A percentile compares a stretch with the other conserved stretches of the same genome.
Conservation (phyloP, 64 coral and sea anemone genomes). For the Stichodactyla helianthus region DNA sequence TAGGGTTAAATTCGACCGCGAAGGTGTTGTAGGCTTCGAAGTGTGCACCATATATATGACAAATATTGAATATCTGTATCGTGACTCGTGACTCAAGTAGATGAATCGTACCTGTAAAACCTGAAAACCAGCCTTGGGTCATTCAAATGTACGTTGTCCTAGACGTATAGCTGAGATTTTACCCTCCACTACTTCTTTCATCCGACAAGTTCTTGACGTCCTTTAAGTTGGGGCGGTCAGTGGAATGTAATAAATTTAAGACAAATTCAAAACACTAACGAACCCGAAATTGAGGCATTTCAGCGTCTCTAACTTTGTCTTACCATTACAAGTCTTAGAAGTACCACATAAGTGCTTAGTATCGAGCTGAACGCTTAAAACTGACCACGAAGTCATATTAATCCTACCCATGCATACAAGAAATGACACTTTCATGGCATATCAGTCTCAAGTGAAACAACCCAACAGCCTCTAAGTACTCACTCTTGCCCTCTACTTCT, state of each 20-base stretch:
- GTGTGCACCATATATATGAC: not conserved
- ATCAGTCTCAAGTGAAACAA: slow-evolving; percentile 6
- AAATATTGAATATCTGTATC: not conserved
- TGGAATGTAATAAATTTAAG: not conserved
- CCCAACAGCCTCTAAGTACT: slow-evolving; percentile 19
- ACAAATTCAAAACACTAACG: not conserved
- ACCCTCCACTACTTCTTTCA: not conserved
- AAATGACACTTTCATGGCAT: not conserved
- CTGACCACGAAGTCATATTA: not conserved
- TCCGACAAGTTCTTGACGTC: not conserved
- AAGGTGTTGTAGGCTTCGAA: not conserved
- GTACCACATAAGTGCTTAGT: not conserved
- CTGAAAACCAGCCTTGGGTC: not conserved
- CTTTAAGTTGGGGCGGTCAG: not conserved
- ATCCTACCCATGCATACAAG: not conserved
- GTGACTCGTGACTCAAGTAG: slow-evolving; percentile 11
- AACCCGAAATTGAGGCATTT: not conserved
- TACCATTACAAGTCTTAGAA: not conserved
- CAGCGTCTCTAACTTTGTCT: not conserved
- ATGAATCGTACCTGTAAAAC: slow-evolving; percentile 17
- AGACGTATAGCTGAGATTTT: not conserved
- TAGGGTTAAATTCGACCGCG: not conserved
- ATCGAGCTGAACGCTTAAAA: not conserved
- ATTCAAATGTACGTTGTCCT: slow-evolving; percentile 4
- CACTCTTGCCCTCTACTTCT: slow-evolving; percentile 24